Base-by-base conservation (phyloP, 1,140 invertebrate genomes). In the Euwallacea fornicatus region DNA sequence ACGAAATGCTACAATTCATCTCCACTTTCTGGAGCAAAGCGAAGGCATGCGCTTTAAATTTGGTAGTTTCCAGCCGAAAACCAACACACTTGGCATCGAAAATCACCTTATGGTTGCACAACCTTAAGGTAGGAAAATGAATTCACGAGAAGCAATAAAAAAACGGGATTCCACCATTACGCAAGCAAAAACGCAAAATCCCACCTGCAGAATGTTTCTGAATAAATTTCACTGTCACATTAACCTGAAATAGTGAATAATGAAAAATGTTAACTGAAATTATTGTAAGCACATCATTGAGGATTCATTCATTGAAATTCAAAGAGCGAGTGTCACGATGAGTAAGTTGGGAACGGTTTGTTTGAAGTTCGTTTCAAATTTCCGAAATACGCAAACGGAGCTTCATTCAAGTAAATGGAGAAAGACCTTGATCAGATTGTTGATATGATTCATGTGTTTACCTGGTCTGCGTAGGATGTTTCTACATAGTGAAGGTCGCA, bases 371-470 rank as follows among this genome's bases (percentile, higher is more conserved):
- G 7, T 7, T 61, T 43, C 11, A 61, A 61, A 61, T 61, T 41
- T 61, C 59, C 59, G 59, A 61, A 61, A 61, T 61, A 61, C 59
- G 59, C 59, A 61, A 61, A 42, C 59, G 11, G 59, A 42, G 59
- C 21, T 61, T 61, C 59, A 61, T 61, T 61, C 59, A 61, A 9
- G 10, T 11, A 7, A 7, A 21, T 43, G 21, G 59, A 61, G 21
- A 33, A 33, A 33, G 59, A 43, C 59, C 59, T 61, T 61, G 59
- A 61, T 61, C 59, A 61, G 59, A 33, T 61, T 61, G 59, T 41
- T 61, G 59, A 61, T 61, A 61, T 61, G 59, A 61, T 61, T 61
- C 59, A 61, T 61, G 8, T 61, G 59, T 61, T 61, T 41, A 61
- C 59, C 59, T 61, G 59, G 59, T 42, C 42, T 4, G 55, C 10